Evolutionary conservation across 1,140 invertebrate genomes (phyloP), one percentile per base, ranked within the genome.

Genomic region (Pygmarrhopalites habei): DNA sequence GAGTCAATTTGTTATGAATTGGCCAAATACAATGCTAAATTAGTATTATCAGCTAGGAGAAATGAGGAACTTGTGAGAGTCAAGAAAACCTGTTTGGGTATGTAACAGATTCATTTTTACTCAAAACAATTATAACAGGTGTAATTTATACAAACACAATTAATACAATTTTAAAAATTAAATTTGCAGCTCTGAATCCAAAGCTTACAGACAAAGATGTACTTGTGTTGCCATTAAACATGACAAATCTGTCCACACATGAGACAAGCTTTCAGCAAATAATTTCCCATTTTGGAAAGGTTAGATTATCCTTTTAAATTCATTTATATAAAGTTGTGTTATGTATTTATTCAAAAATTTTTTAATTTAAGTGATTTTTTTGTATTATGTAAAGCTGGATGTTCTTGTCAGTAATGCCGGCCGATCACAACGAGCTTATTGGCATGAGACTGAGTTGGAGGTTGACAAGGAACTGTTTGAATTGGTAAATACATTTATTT

Each of bases 401-500:
- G 82, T 91, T 62, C 77, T 92, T 25, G 81, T 92, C 0, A 89
- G 87, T 72, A 92, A 92, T 78, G 89, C 88, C 17, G 89, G 89
- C 2, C 75, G 88, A 66, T 86, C 86, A 30, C 90, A 94, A 77
- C 75, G 89, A 65, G 88, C 87, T 2, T 64, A 73, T 28, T 92
- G 88, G 85, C 83, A 86, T 62, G 78, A 87, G 1, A 90, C 89
- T 63, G 82, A 88, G 1, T 49, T 90, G 1, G 72, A 79, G 53
- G 88, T 93, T 0, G 89, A 95, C 73, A 80, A 80, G 58, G 82
- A 88, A 60, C 76, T 92, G 66, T 89, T 93, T 72, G 83, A 92
- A n/a, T n/a, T n/a, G n/a, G n/a, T n/a, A n/a, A n/a, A n/a, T n/a
- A n/a, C n/a, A n/a, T n/a, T n/a, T n/a, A n/a, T n/a, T n/a, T n/a